phyloP scores from a whole-genome alignment of 2,113 vertebrate species.

The Lycaon pictus region DNA sequence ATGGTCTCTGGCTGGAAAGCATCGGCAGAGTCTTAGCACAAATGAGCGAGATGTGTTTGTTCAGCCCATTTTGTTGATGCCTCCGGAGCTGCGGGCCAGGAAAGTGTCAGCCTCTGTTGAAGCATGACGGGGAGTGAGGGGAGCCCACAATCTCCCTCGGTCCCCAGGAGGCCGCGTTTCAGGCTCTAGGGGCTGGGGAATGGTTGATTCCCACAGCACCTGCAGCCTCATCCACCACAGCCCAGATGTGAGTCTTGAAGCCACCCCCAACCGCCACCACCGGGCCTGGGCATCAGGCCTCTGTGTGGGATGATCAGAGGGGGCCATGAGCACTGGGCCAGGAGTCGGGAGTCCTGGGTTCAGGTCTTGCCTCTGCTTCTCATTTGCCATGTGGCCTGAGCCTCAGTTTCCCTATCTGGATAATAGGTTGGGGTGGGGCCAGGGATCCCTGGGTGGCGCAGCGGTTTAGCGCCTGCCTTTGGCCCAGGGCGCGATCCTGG shows the following conservation, averaged over 20 bases:
- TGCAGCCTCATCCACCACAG: accelerated
- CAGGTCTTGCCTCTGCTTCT: neutral
- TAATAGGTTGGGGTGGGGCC: neutral
- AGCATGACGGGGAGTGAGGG: neutral
- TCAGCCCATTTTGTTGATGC: neutral
- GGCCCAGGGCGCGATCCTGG: no score
- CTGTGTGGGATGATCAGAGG: accelerated
- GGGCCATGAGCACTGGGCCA: neutral
- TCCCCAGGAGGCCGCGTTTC: neutral
- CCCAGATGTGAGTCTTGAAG: neutral
- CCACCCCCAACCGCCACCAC: neutral
- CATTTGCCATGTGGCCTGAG: neutral
- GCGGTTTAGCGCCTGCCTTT: no score
- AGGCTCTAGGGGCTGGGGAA: neutral
- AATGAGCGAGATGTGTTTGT: neutral
- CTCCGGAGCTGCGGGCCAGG: neutral
- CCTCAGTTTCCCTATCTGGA: neutral
- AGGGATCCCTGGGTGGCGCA: no score
- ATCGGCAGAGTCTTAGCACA: neutral
- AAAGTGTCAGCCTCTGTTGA: neutral
- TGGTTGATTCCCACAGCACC: neutral
- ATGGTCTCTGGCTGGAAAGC: neutral
- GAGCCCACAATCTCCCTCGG: neutral
- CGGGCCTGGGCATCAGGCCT: accelerated
- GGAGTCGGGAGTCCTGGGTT: neutral